phyloP scores from a whole-genome alignment of 2,113 vertebrate species.

The Verasper variegatus region DNA sequence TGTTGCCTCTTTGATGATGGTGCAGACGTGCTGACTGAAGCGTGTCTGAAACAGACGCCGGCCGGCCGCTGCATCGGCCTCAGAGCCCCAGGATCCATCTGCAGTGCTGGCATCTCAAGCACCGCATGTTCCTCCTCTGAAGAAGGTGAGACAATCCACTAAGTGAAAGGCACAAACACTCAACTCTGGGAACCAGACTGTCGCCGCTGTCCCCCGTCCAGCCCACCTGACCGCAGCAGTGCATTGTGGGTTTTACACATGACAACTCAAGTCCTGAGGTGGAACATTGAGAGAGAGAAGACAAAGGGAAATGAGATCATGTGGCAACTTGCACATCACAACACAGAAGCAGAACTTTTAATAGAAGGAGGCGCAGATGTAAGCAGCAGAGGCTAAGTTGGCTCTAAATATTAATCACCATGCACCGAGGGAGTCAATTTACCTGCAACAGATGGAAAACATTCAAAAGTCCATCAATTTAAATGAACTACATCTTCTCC shows the following conservation, averaged over 20 bases:
- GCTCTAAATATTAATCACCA: slow-evolving; percentile 17
- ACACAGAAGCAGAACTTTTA: slow-evolving; percentile 53
- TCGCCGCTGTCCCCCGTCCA: slow-evolving; percentile 69
- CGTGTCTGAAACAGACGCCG: slow-evolving; percentile 73
- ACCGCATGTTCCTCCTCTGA: slow-evolving; percentile 78
- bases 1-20: slow-evolving; percentile 61
- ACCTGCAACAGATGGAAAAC: slow-evolving; percentile 7
- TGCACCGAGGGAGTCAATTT: slow-evolving; percentile 4
- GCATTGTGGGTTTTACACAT: slow-evolving; percentile 72
- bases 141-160: slow-evolving; percentile 82
- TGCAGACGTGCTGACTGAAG: slow-evolving; percentile 69
- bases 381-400: background rate
- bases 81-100: slow-evolving; percentile 74
- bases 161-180: slow-evolving; percentile 80
- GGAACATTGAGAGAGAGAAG: slow-evolving; percentile 75
- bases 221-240: slow-evolving; percentile 71
- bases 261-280: slow-evolving; percentile 76
- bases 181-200: slow-evolving; percentile 74
- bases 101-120: slow-evolving; percentile 79
- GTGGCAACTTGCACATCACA: slow-evolving; percentile 55
- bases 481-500: background rate
- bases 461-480: background rate
- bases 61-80: slow-evolving; percentile 55
- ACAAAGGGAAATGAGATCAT: slow-evolving; percentile 69
- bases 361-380: slow-evolving; percentile 14